These are phyloP conservation scores for Anastrepha obliqua DNA, from an alignment of 1,140 invertebrate genomes.

Conservation along the genomic window DNA sequence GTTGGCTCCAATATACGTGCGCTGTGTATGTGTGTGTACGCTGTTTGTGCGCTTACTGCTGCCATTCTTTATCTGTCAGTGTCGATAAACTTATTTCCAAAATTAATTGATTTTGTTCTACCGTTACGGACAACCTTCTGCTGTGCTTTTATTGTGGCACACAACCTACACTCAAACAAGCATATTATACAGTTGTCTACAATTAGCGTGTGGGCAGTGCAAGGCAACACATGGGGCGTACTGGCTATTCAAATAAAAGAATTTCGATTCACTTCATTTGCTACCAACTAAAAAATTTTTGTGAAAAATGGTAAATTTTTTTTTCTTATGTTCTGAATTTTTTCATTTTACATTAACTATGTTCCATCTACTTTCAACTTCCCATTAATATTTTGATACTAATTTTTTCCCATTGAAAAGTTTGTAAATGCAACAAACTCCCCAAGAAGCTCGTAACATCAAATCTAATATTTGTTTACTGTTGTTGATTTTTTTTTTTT, in stretches of 20 bases:
- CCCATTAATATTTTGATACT: neutral
- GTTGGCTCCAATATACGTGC: no score
- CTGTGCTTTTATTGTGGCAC: neutral
- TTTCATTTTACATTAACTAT: neutral
- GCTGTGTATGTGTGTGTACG: no score
- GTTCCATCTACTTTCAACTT: neutral
- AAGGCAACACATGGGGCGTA: neutral
- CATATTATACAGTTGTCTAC: conserved; percentile 6
- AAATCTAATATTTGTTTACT: conserved; percentile 1
- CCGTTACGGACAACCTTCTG: conserved; percentile 25
- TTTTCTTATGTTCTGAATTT: conserved; percentile 15
- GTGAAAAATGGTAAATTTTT: neutral
- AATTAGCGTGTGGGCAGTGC: conserved; percentile 31
- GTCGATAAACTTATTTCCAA: conserved; percentile 29
- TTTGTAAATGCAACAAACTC: conserved; percentile 10
- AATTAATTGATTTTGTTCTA: conserved; percentile 45
- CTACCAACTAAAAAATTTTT: neutral
- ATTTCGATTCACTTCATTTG: conserved; percentile 5
- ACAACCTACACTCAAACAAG: neutral
- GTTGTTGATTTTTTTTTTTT: neutral
- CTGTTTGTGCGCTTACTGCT: no score
- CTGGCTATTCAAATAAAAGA: neutral
- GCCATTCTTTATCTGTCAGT: no score
- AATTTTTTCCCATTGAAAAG: neutral
- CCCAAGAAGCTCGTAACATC: neutral